Base-by-base conservation (phyloP, 1,140 invertebrate species). In the Cotesia glomerata region DNA sequence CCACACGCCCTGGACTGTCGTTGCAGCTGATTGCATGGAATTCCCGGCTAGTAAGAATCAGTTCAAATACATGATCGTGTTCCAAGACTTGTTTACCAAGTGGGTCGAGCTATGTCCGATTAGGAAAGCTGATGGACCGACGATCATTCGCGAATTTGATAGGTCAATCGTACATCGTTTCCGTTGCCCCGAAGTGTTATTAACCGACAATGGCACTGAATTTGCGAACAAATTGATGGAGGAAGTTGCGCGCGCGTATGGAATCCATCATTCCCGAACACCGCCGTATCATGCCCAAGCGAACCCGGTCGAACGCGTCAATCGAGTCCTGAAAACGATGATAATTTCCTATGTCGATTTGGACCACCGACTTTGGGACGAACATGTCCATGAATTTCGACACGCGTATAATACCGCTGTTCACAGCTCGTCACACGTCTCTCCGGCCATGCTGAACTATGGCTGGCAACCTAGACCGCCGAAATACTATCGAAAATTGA, bases 151-250 rank as follows among this genome's bases (percentile, higher is more conserved):
- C 35, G 62, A 71, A 1, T 67, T 86, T 1, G 72, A 82, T 11
- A 74, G 81, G 1, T 54, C 74, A 1, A 65, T 86, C 0, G 75
- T 84, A 13, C 70, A 76, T 5, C 64, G 79, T 0, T 83, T 79
- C 58, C 83, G 83, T 7, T 71, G 77, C 7, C 84, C 84, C 0
- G 61, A 75, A 49, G 77, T 76, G 0, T 67, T 86, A 0, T 59
- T 85, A 0, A 77, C 84, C 14, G 87, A 89, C 66, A 86, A 87
- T 70, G 88, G 85, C 0, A 79, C 74, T 3, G 83, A 89, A 69
- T 89, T 88, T 70, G n/a, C 62, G 1, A 68, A 67, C 49, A 52
- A 34, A 4, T 16, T 54, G 51, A 16, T 54, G 14, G 13, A 16
- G 2, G 4, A 39, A 0, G 13, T 13, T 4, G 7, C 14, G 5